Conservation (phyloP, 2,888 invertebrate species). For the Phalangium opilio region DNA sequence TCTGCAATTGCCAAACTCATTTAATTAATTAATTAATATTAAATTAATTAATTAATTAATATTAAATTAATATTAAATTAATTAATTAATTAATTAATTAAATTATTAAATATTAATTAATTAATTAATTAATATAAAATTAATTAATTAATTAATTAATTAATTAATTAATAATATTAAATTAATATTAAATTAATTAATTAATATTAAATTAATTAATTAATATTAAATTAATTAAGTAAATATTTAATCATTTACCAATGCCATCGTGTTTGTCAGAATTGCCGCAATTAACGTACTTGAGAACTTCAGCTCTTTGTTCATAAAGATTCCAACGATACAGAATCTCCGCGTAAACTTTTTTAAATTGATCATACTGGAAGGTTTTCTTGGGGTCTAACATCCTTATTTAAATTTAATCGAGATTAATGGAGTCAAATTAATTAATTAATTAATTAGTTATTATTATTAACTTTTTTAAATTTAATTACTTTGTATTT, state of each 20-base stretch:
- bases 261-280: conserved; percentile 44
- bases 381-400: conserved; percentile 37
- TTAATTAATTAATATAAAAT: neutral
- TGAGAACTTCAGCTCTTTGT: conserved; percentile 58
- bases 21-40: neutral
- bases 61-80: too few relatives aligned
- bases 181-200: too few relatives aligned
- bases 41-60: too few relatives aligned
- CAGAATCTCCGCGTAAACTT: conserved; percentile 73
- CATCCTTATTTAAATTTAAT: conserved; percentile 24
- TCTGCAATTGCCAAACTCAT: conserved; percentile 32
- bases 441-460: neutral
- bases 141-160: neutral
- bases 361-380: conserved; percentile 67
- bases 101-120: too few relatives aligned
- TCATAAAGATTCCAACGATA: conserved; percentile 68
- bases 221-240: conserved; percentile 1
- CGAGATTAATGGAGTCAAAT: neutral
- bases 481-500: conserved; percentile 24
- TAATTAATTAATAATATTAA: conserved; percentile 18
- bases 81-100: too few relatives aligned
- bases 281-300: conserved; percentile 38
- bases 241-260: conserved; percentile 23
- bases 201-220: neutral
- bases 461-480: neutral